Evolutionary conservation across 2,888 invertebrate species (phyloP).

Genomic region (Syrphus vitripennis): DNA sequence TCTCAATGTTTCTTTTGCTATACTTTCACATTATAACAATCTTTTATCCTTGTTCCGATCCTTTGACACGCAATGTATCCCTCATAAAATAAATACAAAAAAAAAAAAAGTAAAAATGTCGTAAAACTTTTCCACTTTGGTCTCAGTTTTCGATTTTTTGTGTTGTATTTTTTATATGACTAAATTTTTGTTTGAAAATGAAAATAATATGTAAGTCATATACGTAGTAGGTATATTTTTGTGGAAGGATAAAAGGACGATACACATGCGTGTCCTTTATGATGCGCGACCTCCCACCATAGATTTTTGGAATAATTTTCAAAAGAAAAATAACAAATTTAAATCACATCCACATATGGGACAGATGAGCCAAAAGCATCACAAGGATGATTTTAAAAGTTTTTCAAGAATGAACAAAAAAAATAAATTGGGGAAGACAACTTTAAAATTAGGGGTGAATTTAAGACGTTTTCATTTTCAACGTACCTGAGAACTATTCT

Average conservation of each 20-base stretch:
- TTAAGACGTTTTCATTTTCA: background rate
- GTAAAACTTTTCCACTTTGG: constrained; percentile 68
- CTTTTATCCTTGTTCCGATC: constrained; percentile 66
- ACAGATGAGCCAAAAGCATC: constrained; percentile 34
- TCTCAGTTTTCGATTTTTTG: background rate
- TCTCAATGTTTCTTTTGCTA: background rate
- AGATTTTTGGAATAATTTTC: background rate
- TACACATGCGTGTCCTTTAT: constrained; percentile 64
- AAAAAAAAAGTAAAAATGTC: constrained; percentile 11
- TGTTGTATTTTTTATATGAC: background rate
- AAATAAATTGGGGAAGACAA: background rate
- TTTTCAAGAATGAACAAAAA: background rate
- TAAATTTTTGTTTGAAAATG: constrained; percentile 36
- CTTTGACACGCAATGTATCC: constrained; percentile 70
- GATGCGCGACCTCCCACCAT: constrained; percentile 62
- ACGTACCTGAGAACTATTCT: too few species aligned
- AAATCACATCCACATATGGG: constrained; percentile 59
- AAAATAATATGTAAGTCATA: constrained; percentile 53
- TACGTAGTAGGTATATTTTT: too few species aligned
- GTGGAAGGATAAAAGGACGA: constrained; percentile 29
- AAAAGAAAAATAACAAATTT: constrained; percentile 54
- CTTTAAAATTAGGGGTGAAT: background rate
- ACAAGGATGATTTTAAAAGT: background rate
- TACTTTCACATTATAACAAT: constrained; percentile 59
- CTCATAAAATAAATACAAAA: constrained; percentile 53